phyloP scores from a whole-genome alignment of 2,797 vertebrate species.

The Molossus alvarezi region DNA sequence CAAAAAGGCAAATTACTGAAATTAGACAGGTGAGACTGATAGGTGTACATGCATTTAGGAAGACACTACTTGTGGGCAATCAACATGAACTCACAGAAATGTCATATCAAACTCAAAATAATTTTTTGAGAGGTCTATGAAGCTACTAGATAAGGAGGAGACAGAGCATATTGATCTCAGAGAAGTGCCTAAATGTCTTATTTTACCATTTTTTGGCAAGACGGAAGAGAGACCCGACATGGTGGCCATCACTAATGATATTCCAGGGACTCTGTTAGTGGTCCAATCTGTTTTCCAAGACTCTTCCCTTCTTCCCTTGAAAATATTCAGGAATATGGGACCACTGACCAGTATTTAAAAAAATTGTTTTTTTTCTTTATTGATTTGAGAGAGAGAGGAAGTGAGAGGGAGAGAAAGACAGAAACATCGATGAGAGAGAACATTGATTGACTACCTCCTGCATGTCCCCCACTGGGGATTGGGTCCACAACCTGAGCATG shows the following conservation, averaged over 20 bases:
- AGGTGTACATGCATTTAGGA: neutral
- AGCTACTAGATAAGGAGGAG: neutral
- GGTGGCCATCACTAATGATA: neutral
- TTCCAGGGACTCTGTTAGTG: neutral
- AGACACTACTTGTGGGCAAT: neutral
- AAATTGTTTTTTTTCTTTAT: no score
- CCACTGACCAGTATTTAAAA: neutral
- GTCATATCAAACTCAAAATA: neutral
- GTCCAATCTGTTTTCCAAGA: neutral
- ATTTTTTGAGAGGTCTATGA: neutral
- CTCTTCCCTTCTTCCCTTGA: neutral
- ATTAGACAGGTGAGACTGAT: neutral
- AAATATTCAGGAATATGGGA: neutral
- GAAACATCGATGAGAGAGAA: no score
- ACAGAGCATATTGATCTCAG: neutral
- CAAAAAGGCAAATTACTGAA: neutral
- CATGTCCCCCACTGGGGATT: no score
- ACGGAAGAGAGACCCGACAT: neutral
- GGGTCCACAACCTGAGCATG: no score
- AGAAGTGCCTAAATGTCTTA: conserved; percentile 11
- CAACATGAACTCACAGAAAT: neutral
- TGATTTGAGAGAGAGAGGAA: no score
- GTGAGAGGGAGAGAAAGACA: no score
- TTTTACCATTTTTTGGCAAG: neutral
- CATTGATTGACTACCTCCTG: no score